Base-by-base conservation (phyloP, 1,140 invertebrate genomes). In the Ips nitidus region DNA sequence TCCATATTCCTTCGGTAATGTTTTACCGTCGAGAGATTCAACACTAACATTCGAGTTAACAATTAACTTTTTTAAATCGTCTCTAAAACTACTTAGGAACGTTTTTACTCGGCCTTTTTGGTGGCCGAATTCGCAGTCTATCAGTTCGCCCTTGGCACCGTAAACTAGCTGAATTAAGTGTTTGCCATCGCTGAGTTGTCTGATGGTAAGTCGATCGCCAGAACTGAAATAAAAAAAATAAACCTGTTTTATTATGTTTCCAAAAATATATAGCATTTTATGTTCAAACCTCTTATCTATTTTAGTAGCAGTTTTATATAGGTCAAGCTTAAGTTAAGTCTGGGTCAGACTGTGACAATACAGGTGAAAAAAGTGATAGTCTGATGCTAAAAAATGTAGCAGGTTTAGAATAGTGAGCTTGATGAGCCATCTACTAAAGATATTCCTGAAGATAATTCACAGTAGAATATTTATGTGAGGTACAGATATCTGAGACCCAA, bases 111-210 rank as follows among this genome's bases (percentile, higher is more conserved):
- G 78, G 73, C 82, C 79, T 37, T 74, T 77, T 56, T 87, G 82
- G 1, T 82, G 80, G 38, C 89, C 78, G 73, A 86, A 86, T 78
- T 90, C 88, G 75, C 89, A 91, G 78, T 90, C 88, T 73, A 85
- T 81, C 4, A 90, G 78, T 40, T 80, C 78, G 70, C 83, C 82
- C 47, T 83, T 80, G 63, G 82, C 81, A 22, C 85, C 82, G 82
- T 88, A 89, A 63, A 91, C 89, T 7, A 89, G 76, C 78, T 90
- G 88, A 5, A 91, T 84, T 74, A 91, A 84, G 77, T 86, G 84
- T 60, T 80, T 80, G 36, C 87, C 87, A 71, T 89, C 85, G 2
- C 86, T 86, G 59, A 90, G 76, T 78, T 91, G 89, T 22, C 88
- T 85, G 2, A 90, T 82, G 61, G 83, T 84, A 8, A 90, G 67